Evolutionary conservation across 23 tunicate species (phyloP), one percentile per base, ranked within the genome.

Genomic region (Halocynthia roretzi): DNA sequence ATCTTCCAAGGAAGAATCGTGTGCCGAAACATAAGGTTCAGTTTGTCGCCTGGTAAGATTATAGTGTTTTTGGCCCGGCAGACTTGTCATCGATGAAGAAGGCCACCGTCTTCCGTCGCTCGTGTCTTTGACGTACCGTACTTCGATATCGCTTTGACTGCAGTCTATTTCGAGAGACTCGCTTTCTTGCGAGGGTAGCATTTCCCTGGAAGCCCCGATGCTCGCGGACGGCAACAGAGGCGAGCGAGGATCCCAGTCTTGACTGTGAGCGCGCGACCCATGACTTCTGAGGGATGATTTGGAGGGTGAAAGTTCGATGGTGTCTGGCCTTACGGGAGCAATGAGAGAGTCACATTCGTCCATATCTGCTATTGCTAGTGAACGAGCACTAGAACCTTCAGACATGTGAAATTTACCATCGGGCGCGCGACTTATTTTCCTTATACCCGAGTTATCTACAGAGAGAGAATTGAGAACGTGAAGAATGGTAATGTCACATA

Each of bases 91-190:
- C 17, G 78, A 74, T 0, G 62, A 44, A 54, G 78, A 74, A 54
- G 55, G 78, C 55, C 78, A 74, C 0, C 58, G 56, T 20, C 17
- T 21, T 5, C 21, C 20, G 78, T 64, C 78, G 31, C 78, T 54
- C 62, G 31, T 53, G 19, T 70, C 73, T 78, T 71, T 78, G 53
- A 84, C 50, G 71, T 68, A 85, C 7, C 97, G 86, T 54, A 90
- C 97, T 77, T 90, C 90, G 57, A 90, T 85, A 72, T 90, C 83
- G 72, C 97, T 90, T n/a, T 78, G 81, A 62, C 90, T 85, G 77
- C 97, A 90, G 60, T 90, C 97, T 20, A 90, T 90, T 64, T 90
- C 97, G 6, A 87, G 64, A 80, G 93, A 62, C 22, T 76, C 78
- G 21, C 56, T 54, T 53, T n/a, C 63, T 15, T 74, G 56, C 20